These are phyloP conservation scores for Barbus barbus DNA, from an alignment of 2,113 vertebrate genomes.

Conservation along the genomic window DNA sequence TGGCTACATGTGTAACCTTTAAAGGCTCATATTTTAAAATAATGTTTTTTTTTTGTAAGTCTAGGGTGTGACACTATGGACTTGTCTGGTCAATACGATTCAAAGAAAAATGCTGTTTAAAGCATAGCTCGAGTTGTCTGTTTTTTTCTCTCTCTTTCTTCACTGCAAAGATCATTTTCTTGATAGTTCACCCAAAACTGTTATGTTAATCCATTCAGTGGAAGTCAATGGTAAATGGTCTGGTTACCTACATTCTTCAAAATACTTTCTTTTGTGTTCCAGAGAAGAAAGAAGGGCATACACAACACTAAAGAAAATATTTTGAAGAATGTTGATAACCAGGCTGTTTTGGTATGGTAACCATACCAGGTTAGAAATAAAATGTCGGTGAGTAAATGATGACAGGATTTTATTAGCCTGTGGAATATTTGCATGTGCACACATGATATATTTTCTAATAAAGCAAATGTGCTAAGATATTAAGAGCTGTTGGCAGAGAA, in stretches of 20 bases:
- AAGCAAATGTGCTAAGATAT: background rate
- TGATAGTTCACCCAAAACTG: background rate
- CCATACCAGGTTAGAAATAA: no score
- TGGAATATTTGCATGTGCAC: background rate
- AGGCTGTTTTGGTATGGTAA: background rate
- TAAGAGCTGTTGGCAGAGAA: background rate
- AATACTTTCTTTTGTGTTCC: no score
- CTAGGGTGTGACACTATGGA: background rate
- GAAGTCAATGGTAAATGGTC: no score
- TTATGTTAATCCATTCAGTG: background rate
- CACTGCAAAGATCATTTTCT: background rate
- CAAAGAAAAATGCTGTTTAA: background rate
- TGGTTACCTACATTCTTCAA: background rate
- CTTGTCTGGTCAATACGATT: background rate
- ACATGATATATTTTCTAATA: background rate
- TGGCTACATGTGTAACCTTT: background rate
- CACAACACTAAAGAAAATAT: no score
- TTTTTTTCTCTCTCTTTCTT: background rate
- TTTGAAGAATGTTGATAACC: background rate
- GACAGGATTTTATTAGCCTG: no score
- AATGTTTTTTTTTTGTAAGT: background rate
- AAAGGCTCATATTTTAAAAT: background rate
- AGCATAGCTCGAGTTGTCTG: no score
- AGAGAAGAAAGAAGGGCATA: no score
- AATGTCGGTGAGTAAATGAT: no score